These are phyloP conservation scores for Drosophila infuscata DNA, from an alignment of 2,888 invertebrate species.

Conservation along the genomic window DNA sequence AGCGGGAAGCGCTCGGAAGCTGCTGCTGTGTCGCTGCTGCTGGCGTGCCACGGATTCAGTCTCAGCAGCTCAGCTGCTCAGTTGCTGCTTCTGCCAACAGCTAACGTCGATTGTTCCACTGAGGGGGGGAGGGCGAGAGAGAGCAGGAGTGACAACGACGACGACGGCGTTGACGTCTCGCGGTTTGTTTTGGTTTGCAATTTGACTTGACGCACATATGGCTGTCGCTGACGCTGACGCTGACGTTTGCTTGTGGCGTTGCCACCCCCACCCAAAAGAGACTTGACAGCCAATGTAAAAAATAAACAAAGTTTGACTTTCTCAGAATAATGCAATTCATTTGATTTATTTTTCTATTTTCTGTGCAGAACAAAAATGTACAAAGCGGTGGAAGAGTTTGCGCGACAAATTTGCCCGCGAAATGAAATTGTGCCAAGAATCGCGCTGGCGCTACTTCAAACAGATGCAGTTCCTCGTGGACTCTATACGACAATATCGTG, in stretches of 20 bases:
- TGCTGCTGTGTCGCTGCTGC: slow-evolving; percentile 64
- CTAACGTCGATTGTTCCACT: slow-evolving; percentile 57
- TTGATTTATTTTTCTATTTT: background rate
- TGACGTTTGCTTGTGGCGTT: slow-evolving; percentile 53
- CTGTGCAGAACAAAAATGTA: slow-evolving; percentile 82
- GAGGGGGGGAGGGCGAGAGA: slow-evolving; percentile 10
- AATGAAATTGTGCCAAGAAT: slow-evolving; percentile 83
- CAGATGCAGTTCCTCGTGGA: slow-evolving; percentile 83
- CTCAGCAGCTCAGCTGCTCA: slow-evolving; percentile 60
- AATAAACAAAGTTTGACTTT: slow-evolving; percentile 21
- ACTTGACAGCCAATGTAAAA: slow-evolving; percentile 2
- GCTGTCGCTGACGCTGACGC: slow-evolving; percentile 25
- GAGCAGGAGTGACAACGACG: background rate
- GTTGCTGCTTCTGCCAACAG: slow-evolving; percentile 66
- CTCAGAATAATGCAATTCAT: background rate
- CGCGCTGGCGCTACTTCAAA: slow-evolving; percentile 83
- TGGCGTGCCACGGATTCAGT: slow-evolving; percentile 62
- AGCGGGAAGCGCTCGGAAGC: slow-evolving; percentile 65
- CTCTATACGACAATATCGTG: slow-evolving; percentile 82
- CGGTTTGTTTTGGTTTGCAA: slow-evolving; percentile 76
- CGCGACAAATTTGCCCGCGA: slow-evolving; percentile 83
- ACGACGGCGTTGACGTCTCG: slow-evolving; percentile 49
- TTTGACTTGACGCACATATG: slow-evolving; percentile 67
- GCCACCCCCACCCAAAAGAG: slow-evolving; percentile 46
- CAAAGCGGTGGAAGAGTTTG: slow-evolving; percentile 83